A percentile compares a stretch with the other conserved stretches of the same genome.
phyloP scores from a whole-genome alignment of 2,888 invertebrate species.

The Ametastegia equiseti region DNA sequence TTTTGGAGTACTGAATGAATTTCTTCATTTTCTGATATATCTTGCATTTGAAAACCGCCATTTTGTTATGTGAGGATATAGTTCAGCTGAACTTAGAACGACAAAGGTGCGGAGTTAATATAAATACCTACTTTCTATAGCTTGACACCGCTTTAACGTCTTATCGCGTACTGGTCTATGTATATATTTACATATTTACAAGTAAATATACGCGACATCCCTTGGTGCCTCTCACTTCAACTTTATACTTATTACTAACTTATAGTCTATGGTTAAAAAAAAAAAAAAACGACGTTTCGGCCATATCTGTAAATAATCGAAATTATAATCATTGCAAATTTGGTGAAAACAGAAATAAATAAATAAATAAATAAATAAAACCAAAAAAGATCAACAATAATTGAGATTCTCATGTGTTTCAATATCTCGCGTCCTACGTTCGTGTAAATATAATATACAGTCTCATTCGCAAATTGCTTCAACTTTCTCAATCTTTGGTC shows the following conservation, averaged over 20 bases:
- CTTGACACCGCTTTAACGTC: neutral
- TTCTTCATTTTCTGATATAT: neutral
- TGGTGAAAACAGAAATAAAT: too few species aligned
- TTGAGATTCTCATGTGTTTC: too few species aligned
- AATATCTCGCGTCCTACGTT: neutral
- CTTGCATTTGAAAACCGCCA: neutral
- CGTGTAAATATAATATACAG: too few species aligned
- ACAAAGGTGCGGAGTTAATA: neutral
- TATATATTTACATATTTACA: neutral
- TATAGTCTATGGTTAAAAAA: neutral
- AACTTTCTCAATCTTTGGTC: neutral
- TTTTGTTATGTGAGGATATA: neutral
- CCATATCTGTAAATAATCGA: neutral
- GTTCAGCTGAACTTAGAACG: neutral
- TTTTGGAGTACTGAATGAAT: neutral
- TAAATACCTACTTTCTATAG: constrained; percentile 22
- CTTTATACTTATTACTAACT: neutral
- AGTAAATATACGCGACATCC: constrained; percentile 2
- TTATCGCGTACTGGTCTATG: constrained; percentile 33
- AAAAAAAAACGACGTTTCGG: neutral
- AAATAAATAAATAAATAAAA: too few species aligned
- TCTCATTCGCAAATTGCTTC: neutral
- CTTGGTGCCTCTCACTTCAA: constrained; percentile 32
- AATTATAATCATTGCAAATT: neutral
- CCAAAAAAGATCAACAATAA: neutral